Percentiles rank a stretch among this genome's conserved stretches.
phyloP scores from a whole-genome alignment of 2,113 vertebrate genomes.

The Sprattus sprattus region DNA sequence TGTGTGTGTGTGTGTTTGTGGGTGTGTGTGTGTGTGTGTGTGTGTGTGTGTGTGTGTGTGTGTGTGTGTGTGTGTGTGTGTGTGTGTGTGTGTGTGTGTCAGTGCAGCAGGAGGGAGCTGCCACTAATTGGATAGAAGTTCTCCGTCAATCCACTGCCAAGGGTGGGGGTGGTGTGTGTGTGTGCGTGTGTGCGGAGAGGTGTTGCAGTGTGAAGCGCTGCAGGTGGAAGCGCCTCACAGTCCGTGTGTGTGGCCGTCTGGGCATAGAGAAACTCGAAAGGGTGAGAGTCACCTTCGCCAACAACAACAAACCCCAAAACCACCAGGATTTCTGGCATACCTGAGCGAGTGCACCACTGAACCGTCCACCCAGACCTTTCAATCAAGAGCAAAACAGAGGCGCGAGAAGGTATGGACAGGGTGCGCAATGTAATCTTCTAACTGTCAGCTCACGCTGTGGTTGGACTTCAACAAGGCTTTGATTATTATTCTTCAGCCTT shows the following conservation, averaged over 20 bases:
- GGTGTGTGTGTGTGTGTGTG: slow-evolving; percentile 5
- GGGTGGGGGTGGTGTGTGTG: not conserved
- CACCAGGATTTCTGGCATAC: not conserved
- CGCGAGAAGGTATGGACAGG: not conserved
- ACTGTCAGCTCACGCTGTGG: not conserved
- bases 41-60: not conserved
- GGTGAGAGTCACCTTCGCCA: not conserved
- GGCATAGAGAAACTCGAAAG: not conserved
- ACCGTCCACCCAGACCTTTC: not conserved
- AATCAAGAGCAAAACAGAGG: not conserved
- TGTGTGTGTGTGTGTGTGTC: not conserved
- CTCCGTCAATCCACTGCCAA: not conserved
- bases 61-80: not conserved
- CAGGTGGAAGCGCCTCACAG: not conserved
- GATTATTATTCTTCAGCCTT: not conserved
- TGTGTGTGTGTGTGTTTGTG: not conserved
- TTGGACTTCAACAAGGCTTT: not conserved
- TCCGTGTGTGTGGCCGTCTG: not conserved
- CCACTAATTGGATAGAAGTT: slow-evolving; percentile 34
- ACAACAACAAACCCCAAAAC: not conserved
- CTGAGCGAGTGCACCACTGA: not conserved
- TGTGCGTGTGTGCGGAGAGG: not conserved
- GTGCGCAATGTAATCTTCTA: slow-evolving; percentile 2
- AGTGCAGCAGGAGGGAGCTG: not conserved
- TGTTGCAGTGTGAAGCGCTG: not conserved